Evolutionary conservation across 2,888 invertebrate species (phyloP), one percentile per base, ranked within the genome.

Genomic region (Scelioninae gen. 1): DNA sequence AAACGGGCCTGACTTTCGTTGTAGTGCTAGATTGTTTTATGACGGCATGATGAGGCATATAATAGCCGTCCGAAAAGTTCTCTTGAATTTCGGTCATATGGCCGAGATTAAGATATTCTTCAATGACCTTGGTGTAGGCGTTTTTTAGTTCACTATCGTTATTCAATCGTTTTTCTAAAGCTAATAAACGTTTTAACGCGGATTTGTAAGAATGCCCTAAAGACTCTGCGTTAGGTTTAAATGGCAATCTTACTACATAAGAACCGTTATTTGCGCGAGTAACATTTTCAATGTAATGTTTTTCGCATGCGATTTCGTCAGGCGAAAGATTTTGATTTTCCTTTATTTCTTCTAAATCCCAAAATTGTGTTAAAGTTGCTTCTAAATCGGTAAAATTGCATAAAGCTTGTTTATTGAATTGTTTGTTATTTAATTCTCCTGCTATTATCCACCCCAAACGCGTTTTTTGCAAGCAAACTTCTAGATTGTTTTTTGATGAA

Each of bases 1-100:
- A 53, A 11, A 53, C 53, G 11, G 56, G 11, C n/a, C 68, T 13
- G 11, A 68, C 68, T 32, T 68, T 68, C 0, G 55, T 68, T 8
- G 68, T 56, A 11, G 13, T 10, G 47, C 62, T 72, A 1, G 72
- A 72, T 11, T 49, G 11, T 43, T 72, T 72, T 5, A 72, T 15
- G 6, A 72, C 72, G 11, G 72, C 72, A 43, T 72, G 72, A 16
- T 60, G 72, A 5, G 72, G 62, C n/a, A 72, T 9, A 16, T 53
- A 51, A 10, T 72, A 72, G 8, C 72, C 43, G 7, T 32, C 62
- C 2, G 58, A 49, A 23, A 11, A 0, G 29, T 11, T 13, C 16
- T 8, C 16, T 7, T 49, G 10, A 6, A 32, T 38, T 62, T 62
- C 31, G 0, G 51, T 16, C 72, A 72, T 72, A 7, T 72, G 62